Evolutionary conservation across 2,888 invertebrate genomes (phyloP).

Genomic region (Drosophila prostipennis): DNA sequence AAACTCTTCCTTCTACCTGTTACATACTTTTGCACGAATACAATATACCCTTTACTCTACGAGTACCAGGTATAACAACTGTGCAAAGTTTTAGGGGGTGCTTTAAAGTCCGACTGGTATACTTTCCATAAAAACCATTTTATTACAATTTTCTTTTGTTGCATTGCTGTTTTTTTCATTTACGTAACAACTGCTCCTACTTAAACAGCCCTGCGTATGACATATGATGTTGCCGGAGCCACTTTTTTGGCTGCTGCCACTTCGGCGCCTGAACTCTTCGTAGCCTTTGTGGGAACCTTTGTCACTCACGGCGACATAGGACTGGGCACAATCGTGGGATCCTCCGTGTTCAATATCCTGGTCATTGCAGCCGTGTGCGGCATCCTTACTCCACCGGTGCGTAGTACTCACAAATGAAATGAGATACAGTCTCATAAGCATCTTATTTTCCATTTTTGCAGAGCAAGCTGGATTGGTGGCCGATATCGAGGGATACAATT

Average conservation of each 20-base stretch:
- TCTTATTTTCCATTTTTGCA: background rate
- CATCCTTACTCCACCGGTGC: constrained; percentile 87
- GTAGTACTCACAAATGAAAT: constrained; percentile 60
- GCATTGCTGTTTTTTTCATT: background rate
- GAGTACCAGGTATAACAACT: no score
- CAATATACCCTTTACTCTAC: no score
- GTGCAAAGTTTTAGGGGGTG: no score
- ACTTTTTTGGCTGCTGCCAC: constrained; percentile 97
- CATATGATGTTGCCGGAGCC: constrained; percentile 94
- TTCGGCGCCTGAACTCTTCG: constrained; percentile 94
- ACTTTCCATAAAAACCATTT: no score
- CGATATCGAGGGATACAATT: constrained; percentile 49
- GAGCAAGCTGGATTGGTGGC: constrained; percentile 61
- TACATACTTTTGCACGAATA: no score
- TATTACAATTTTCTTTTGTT: no score
- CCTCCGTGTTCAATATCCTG: constrained; percentile 92
- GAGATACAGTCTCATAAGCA: no score
- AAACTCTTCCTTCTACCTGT: no score
- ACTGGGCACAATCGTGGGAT: constrained; percentile 92
- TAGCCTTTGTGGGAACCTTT: constrained; percentile 92
- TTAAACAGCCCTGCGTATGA: constrained; percentile 88
- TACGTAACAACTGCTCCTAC: background rate
- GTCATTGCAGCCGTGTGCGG: constrained; percentile 91
- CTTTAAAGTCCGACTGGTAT: no score
- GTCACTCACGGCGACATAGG: constrained; percentile 92